Percentiles rank a stretch among this genome's conserved stretches.
Conservation (phyloP, 2,888 invertebrate genomes). For the Seladonia tumulorum region DNA sequence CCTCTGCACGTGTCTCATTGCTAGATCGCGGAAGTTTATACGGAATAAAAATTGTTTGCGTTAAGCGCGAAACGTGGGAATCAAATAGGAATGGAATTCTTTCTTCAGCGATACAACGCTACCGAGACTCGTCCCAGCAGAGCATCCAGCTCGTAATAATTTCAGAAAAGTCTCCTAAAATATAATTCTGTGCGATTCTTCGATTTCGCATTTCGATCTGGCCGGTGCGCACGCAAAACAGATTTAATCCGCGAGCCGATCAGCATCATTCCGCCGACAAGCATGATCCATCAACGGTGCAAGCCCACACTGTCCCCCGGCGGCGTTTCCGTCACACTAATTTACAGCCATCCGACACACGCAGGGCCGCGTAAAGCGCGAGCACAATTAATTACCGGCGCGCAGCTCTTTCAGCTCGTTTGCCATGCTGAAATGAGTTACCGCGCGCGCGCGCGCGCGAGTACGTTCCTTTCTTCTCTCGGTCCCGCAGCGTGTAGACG, state of each 20-base stretch:
- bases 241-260: conserved; percentile 52
- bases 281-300: conserved; percentile 50
- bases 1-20: too few relatives aligned
- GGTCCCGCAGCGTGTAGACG: conserved; percentile 30
- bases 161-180: background rate
- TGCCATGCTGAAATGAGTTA: conserved; percentile 77
- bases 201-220: background rate
- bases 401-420: conserved; percentile 78
- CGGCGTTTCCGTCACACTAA: conserved; percentile 75
- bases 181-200: background rate
- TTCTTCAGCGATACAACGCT: background rate
- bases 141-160: background rate
- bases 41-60: background rate
- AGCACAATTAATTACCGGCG: conserved; percentile 79
- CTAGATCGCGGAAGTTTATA: too few relatives aligned
- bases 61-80: background rate
- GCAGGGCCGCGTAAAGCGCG: conserved; percentile 71
- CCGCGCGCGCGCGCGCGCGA: conserved; percentile 64
- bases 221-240: background rate
- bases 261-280: conserved; percentile 50
- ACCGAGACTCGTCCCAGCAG: background rate
- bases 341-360: conserved; percentile 73
- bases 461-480: conserved; percentile 58
- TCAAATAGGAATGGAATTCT: background rate
- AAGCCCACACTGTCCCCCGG: conserved; percentile 54